Base-by-base conservation (phyloP, 2,888 invertebrate genomes). In the Cremastinae sp. region DNA sequence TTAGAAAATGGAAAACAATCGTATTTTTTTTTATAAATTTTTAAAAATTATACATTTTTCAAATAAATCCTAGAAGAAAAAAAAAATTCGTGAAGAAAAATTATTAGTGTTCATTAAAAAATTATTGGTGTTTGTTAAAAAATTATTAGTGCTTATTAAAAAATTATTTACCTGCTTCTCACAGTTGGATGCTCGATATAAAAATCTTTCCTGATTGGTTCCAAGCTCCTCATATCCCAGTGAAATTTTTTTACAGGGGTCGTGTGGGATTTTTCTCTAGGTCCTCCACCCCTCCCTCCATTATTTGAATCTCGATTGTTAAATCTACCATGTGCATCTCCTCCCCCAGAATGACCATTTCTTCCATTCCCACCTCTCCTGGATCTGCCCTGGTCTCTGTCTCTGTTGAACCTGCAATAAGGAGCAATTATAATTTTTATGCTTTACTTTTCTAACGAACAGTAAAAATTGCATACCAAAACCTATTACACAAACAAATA, bases 141-240 rank as follows among this genome's bases (percentile, higher is more conserved):
- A n/a, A n/a, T n/a, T n/a, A n/a, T n/a, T n/a, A n/a, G n/a, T n/a
- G n/a, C n/a, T n/a, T n/a, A n/a, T n/a, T n/a, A 38, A 3, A 43
- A 49, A 41, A 18, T 59, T 7, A 20, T 12, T 7, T 79, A 88
- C 84, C 94, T 91, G 78, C 90, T 92, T 49, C 92, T 86, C 8
- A 93, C 92, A 78, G 92, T 90, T 4, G 93, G 92, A 84, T 94
- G 94, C 83, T 96, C 95, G 77, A 93, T 91, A 84, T 96, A 96
- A 84, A 96, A 96, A 85, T 95, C 92, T 88, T 96, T 96, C 85
- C 95, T 93, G 85, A 96, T 94, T 20, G 95, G 94, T 82, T 94
- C 92, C 45, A 93, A 86, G 61, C 90, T 87, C 43, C 89, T 85
- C 75, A 91, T 79, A 78, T 93, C 92, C 93, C 93, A 93, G 65